A percentile compares a stretch with the other conserved stretches of the same genome.
phyloP scores from a whole-genome alignment of 2,113 vertebrate species.

The Chlorocebus sabaeus region DNA sequence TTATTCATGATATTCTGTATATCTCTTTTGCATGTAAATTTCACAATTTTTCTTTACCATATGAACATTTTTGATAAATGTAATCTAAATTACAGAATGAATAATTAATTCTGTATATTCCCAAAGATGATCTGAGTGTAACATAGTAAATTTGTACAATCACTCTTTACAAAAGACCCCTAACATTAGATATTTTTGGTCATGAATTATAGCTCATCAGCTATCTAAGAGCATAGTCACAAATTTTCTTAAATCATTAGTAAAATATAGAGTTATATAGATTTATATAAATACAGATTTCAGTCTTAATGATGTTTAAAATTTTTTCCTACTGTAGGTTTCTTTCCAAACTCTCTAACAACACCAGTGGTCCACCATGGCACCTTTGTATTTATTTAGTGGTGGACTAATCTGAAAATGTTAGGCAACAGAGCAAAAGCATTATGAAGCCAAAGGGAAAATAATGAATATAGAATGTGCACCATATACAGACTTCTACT shows the following conservation, averaged over 20 bases:
- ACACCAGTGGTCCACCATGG: neutral
- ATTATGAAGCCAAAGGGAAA: neutral
- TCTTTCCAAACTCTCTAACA: neutral
- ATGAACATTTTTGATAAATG: neutral
- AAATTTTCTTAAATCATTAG: neutral
- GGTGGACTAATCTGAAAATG: neutral
- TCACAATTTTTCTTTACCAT: neutral
- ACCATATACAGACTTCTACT: neutral
- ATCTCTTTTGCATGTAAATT: neutral
- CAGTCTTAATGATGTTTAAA: neutral
- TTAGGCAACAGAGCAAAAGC: neutral
- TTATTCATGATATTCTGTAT: neutral
- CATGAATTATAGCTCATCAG: neutral
- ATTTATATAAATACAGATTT: neutral
- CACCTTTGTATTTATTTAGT: neutral
- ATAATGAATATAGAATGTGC: accelerated
- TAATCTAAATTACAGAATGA: neutral
- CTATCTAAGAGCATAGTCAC: neutral
- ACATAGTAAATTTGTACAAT: neutral
- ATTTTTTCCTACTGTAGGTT: neutral
- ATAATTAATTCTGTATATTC: neutral
- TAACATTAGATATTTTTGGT: neutral
- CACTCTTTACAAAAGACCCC: neutral
- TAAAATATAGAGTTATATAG: neutral
- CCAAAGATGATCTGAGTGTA: neutral